Percentiles rank a stretch among this genome's conserved stretches.
These are phyloP conservation scores for Agriopis marginaria DNA, from an alignment of 2,888 invertebrate genomes.

Conservation along the genomic window DNA sequence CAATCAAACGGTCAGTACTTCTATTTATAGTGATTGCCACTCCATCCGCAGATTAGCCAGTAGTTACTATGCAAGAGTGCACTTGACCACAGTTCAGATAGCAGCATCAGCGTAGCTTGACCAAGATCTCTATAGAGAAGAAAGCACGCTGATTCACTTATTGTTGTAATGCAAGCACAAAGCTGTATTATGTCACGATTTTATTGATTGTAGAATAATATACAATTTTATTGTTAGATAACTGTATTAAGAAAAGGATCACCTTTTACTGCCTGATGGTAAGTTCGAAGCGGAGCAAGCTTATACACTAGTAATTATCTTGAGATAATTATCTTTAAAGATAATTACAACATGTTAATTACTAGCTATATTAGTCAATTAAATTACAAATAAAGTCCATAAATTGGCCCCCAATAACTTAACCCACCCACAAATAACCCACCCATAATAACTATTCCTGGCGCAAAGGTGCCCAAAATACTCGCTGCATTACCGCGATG, in stretches of 20 bases:
- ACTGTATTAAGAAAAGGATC: neutral
- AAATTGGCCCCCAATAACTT: too few relatives aligned
- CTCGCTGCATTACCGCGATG: too few relatives aligned
- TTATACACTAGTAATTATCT: neutral
- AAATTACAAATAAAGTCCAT: too few relatives aligned
- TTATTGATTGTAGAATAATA: constrained; percentile 36
- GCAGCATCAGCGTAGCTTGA: constrained; percentile 5
- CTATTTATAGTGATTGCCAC: constrained; percentile 76
- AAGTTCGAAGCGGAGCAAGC: neutral
- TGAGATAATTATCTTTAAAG: too few relatives aligned
- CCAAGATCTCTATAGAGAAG: constrained; percentile 65
- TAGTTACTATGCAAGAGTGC: constrained; percentile 27
- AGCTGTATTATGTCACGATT: constrained; percentile 48
- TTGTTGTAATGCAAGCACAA: constrained; percentile 37
- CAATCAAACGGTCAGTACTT: constrained; percentile 58
- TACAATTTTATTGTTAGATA: constrained; percentile 15
- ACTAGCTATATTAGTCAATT: too few relatives aligned
- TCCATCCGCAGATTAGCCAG: constrained; percentile 21
- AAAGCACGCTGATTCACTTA: constrained; percentile 19
- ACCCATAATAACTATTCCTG: too few relatives aligned
- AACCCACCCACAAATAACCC: too few relatives aligned
- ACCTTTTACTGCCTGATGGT: neutral
- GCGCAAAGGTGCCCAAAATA: too few relatives aligned
- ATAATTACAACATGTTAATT: too few relatives aligned
- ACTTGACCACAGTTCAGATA: constrained; percentile 1